Percentiles rank a stretch among this genome's conserved stretches.
These are phyloP conservation scores for Leptobrachium leishanense DNA, from an alignment of 2,113 vertebrate genomes.

Conservation along the genomic window DNA sequence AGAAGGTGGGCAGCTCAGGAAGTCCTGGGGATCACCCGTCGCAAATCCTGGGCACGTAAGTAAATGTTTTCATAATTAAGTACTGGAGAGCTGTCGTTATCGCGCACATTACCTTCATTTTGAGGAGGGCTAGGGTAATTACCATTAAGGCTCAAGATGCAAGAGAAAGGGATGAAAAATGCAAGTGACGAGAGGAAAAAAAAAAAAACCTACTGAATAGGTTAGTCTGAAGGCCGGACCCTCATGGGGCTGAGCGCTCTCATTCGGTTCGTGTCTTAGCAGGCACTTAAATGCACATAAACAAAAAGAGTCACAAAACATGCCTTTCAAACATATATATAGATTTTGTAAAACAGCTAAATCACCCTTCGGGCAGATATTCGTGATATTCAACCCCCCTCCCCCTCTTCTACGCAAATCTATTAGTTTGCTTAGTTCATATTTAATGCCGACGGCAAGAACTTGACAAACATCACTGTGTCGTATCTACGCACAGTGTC, in stretches of 20 bases:
- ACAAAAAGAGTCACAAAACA: background rate
- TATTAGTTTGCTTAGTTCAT: background rate
- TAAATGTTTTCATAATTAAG: constrained; percentile 35
- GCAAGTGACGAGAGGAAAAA: background rate
- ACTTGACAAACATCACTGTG: no score
- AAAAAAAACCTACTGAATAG: background rate
- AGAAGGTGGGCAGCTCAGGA: background rate
- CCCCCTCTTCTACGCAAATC: background rate
- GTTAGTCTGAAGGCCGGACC: background rate
- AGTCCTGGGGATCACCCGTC: constrained; percentile 9
- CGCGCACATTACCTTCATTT: constrained; percentile 24
- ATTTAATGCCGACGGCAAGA: background rate
- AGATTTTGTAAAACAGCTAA: background rate
- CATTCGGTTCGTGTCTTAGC: background rate
- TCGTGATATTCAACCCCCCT: background rate
- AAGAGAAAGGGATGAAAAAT: background rate
- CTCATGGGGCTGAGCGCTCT: background rate
- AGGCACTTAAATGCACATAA: background rate
- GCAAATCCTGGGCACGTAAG: background rate
- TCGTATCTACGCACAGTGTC: background rate
- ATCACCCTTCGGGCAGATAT: background rate
- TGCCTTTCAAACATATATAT: background rate
- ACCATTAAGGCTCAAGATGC: background rate
- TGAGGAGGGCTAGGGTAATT: constrained; percentile 2
- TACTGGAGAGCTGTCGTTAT: constrained; percentile 9